phyloP scores from a whole-genome alignment of 2,888 invertebrate species.

The Dasypolia templi region DNA sequence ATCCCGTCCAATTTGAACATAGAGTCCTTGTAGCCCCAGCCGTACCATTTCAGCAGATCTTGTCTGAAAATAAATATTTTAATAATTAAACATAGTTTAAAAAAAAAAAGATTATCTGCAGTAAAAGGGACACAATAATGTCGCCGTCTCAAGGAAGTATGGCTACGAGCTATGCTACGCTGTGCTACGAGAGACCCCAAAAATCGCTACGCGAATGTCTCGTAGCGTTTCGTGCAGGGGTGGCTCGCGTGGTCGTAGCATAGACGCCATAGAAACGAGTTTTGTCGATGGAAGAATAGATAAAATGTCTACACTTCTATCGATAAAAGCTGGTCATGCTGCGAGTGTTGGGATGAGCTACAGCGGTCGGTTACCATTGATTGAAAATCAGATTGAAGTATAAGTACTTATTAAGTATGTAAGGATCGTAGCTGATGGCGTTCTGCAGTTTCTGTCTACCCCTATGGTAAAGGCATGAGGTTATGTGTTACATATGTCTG shows the following conservation, averaged over 20 bases:
- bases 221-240: slow-evolving; percentile 27
- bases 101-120: background rate
- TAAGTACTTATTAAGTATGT: background rate
- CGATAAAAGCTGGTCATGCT: too few species aligned
- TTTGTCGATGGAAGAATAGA: too few species aligned
- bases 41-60: slow-evolving; percentile 98
- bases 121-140: background rate
- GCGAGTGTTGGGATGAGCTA: too few species aligned
- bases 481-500: background rate
- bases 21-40: slow-evolving; percentile 99
- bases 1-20: slow-evolving; percentile 93
- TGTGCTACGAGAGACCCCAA: slow-evolving; percentile 26
- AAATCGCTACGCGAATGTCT: slow-evolving; percentile 6
- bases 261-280: background rate
- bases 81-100: background rate
- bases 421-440: background rate
- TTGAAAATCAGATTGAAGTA: background rate
- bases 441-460: background rate
- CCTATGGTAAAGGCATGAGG: background rate
- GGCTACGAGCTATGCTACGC: slow-evolving; percentile 7
- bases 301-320: too few species aligned
- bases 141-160: background rate
- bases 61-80: slow-evolving; percentile 91
- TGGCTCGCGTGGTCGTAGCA: slow-evolving; percentile 9
- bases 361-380: background rate